Evolutionary conservation across 2,113 vertebrate genomes (phyloP), one percentile per base, ranked within the genome.

Genomic region (Zingel zingel): DNA sequence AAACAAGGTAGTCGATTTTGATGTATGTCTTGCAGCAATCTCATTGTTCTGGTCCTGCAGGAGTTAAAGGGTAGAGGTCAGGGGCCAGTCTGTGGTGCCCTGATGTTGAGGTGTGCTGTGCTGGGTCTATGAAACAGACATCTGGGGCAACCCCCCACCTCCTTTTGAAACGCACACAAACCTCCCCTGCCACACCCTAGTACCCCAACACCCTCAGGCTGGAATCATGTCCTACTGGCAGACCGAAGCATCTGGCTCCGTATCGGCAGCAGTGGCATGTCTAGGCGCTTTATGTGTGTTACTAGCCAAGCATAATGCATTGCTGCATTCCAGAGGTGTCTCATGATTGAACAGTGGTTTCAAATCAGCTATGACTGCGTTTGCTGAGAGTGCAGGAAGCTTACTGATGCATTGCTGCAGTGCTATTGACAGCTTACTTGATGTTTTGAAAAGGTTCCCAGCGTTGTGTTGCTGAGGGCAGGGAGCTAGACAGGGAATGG

Each of bases 361-460:
- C 6, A 9, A 27, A 71, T 88, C 59, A 36, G 64, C 68, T 56
- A 11, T 51, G 56, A 47, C 23, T 43, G 77, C 33, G 58, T 48
- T 13, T 62, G 57, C 75, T 73, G 79, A 81, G 59, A 54, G 69
- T 64, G 74, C 74, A 86, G 87, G 61, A 83, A 88, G 86, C 78
- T 47, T 50, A 18, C 39, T 69, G 88, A 85, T 86, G 89, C 62
- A 30, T 45, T 4, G 58, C 76, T 64, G 67, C 62, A 33, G 75
- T 9, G 74, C 81, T 77, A 65, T 83, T 65, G 87, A 89, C 80
- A 43, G 81, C 86, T 50, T 56, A 64, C 81, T 75, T 81, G 68
- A 79, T 88, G 79, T 87, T 89, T 88, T 90, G 82, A 90, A 90
- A 87, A 85, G 87, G 74, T 82, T 91, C 70, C 78, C 82, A 54